Evolutionary conservation across 2,888 invertebrate species (phyloP), one percentile per base, ranked within the genome.

Genomic region (Himalopsyche japonica): DNA sequence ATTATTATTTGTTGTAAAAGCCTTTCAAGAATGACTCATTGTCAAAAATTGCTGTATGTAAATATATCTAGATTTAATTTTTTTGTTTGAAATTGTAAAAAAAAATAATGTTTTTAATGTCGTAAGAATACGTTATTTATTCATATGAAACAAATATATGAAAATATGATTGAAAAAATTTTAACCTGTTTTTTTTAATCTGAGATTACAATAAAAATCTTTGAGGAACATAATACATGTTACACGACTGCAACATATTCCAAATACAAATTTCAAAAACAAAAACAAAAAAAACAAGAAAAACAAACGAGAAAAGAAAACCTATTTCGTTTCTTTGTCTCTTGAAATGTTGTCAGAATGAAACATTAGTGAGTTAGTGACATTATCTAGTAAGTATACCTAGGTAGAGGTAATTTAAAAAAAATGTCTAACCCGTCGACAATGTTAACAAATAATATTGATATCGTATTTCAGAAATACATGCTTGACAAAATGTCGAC

Each of bases 401-500:
- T 57, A 70, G 27, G 70, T 70, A 70, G 24, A 70, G 30, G 70
- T 70, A 30, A 70, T 70, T 70, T 70, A 70, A 70, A 70, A n/a
- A 70, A 70, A 70, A 70, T 70, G 70, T 70, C 70, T 70, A 70
- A 70, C 70, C 70, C 27, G 70, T 30, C 77, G 77, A 77, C 32
- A 79, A 78, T 84, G 84, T 84, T 84, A 84, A 84, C 84, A 84
- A 77, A 34, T 77, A 77, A 84, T 84, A 79, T 82, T 79, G 76
- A 82, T 81, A 84, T 84, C 79, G 76, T 82, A 82, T 84, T 84
- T 84, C 84, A 82, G 76, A 77, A 84, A 81, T 80, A 84, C 81
- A 84, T 84, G 82, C 82, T 79, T 84, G 81, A 84, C 84, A 84
- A 84, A 84, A 84, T 82, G 81, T 79, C 81, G 84, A 79, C 84